Conservation (phyloP, 2,888 invertebrate genomes). For the Cancer borealis region DNA sequence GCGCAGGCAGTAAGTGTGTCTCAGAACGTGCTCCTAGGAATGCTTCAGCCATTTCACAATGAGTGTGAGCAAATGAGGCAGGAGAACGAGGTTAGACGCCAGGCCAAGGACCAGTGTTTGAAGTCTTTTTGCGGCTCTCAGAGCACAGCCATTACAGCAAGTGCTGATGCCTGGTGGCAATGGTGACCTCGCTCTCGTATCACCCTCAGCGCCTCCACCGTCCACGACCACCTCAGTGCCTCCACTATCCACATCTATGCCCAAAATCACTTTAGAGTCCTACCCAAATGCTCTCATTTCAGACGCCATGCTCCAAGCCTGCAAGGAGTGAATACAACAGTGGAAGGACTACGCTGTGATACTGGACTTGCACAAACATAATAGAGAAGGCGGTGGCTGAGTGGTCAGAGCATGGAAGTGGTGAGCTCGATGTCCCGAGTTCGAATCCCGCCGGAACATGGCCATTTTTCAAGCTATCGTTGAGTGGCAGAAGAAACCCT, state of each 20-base stretch:
- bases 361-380: neutral
- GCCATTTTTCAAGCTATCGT: no score
- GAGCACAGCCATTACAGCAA: neutral
- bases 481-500: no score
- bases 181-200: neutral
- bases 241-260: neutral
- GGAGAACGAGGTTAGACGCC: neutral
- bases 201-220: neutral
- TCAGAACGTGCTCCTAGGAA: neutral
- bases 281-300: neutral
- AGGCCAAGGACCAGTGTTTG: neutral
- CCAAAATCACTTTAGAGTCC: neutral
- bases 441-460: no score
- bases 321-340: neutral
- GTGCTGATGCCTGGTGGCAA: no score
- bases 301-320: neutral
- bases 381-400: no score
- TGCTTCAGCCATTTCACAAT: neutral
- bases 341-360: conserved; percentile 13
- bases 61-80: neutral
- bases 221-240: neutral
- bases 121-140: neutral
- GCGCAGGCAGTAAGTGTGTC: neutral
- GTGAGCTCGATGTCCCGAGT: no score
- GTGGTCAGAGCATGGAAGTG: no score